Conservation (phyloP, 1,140 invertebrate species). For the Acromyrmex charruanus region DNA sequence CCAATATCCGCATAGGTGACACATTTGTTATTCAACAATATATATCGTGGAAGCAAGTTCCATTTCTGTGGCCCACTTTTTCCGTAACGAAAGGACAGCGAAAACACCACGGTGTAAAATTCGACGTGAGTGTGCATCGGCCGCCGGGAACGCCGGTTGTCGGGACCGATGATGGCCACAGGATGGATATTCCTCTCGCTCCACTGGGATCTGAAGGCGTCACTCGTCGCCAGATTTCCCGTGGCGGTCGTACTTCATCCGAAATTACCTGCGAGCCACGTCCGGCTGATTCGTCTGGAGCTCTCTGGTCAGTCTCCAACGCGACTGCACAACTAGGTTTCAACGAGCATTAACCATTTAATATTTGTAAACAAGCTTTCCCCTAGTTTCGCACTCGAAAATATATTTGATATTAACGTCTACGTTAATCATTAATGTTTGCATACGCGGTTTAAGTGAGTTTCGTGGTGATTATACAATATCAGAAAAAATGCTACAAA, state of each 20-base stretch:
- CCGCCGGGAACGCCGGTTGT: slow-evolving; percentile 16
- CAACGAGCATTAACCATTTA: slow-evolving; percentile 41
- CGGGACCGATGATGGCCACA: slow-evolving; percentile 63
- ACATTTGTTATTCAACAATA: slow-evolving; percentile 44
- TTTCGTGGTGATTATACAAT: neutral
- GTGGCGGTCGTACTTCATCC: slow-evolving; percentile 77
- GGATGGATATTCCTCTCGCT: slow-evolving; percentile 69
- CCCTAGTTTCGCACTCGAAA: neutral
- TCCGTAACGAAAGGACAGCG: slow-evolving; percentile 23
- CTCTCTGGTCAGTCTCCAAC: slow-evolving; percentile 56
- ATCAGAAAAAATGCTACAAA: neutral
- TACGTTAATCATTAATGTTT: neutral
- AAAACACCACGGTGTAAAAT: slow-evolving; percentile 49
- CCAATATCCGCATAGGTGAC: neutral
- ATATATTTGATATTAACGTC: neutral
- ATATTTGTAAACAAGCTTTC: slow-evolving; percentile 29
- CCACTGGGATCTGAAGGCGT: slow-evolving; percentile 71
- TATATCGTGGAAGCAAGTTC: slow-evolving; percentile 40
- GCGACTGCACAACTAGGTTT: slow-evolving; percentile 51
- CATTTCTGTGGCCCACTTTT: slow-evolving; percentile 43
- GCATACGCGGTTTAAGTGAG: neutral
- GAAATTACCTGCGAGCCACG: slow-evolving; percentile 76
- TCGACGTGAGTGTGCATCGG: slow-evolving; percentile 48
- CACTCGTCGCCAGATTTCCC: slow-evolving; percentile 78
- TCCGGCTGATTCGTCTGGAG: slow-evolving; percentile 69